These are phyloP conservation scores for Notodonta dromedarius DNA, from an alignment of 2,888 invertebrate species.

Conservation along the genomic window DNA sequence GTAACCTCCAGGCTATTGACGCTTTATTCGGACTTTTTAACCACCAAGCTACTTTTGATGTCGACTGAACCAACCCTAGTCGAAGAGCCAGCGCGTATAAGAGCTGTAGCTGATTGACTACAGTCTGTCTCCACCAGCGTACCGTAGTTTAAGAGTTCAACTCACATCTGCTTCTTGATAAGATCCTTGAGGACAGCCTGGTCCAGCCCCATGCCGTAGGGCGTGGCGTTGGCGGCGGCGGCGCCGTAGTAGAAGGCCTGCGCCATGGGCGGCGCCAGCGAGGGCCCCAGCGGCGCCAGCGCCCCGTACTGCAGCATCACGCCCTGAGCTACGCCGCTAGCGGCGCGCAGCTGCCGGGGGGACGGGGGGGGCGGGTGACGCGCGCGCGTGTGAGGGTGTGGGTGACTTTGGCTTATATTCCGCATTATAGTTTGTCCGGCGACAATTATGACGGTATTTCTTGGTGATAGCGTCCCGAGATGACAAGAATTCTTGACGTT, in stretches of 20 bases:
- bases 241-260: constrained; percentile 87
- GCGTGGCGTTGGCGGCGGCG: constrained; percentile 67
- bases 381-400: background rate
- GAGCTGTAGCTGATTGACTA: no score
- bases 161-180: constrained; percentile 96
- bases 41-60: no score
- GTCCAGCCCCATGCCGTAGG: constrained; percentile 83
- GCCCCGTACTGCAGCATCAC: constrained; percentile 70
- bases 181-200: constrained; percentile 90
- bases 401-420: background rate
- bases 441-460: no score
- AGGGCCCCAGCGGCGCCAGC: constrained; percentile 43
- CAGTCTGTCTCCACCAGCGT: no score
- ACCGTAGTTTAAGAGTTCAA: constrained; percentile 34
- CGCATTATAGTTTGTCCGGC: no score
- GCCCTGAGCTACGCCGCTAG: constrained; percentile 64
- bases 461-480: no score
- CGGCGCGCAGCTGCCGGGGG: constrained; percentile 58
- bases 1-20: no score
- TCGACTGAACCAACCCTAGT: no score
- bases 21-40: no score
- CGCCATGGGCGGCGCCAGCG: constrained; percentile 65
- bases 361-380: background rate
- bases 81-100: no score
- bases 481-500: no score